Base-by-base conservation (phyloP, 2,797 vertebrate species). In the Coendou prehensilis region DNA sequence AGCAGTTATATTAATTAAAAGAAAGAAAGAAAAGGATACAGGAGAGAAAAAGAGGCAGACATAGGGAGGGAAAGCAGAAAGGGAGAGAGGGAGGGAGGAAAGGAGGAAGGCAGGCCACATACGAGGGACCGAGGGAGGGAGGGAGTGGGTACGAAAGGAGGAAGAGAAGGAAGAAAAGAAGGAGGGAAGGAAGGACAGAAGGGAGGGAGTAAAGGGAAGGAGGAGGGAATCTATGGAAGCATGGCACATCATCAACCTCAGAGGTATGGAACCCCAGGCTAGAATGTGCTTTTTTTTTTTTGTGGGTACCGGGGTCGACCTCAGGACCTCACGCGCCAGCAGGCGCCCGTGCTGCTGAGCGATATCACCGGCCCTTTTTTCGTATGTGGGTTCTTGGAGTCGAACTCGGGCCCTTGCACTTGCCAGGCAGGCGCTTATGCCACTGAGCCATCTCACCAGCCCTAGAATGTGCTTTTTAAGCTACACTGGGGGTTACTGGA, bases 61-160 rank as follows among this genome's bases (percentile, higher is more conserved):
- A 2, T 0, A 56, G 41, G 28, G 26, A 41, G 10, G 5, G 52
- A 41, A 57, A 10, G 15, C 4, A 59, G 33, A 11, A 5, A 52
- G 47, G 26, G 22, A 6, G 33, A 2, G 3, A 11, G 11, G 30
- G 10, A 22, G 28, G 30, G 52, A 4, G 11, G 10, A 28, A 56
- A 10, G 6, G 2, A 78, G 6, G 9, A 15, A 64, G 63, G 4
- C 5, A 17, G 64, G n/a, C 37, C 37, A 41, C 37, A 41, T 41
- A 41, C 2, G 37, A 41, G 37, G 37, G 37, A 41, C 2, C 13
- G n/a, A 67, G 64, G 14, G 14, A 17, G 17, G n/a, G 18, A 13
- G 0, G 0, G 0, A 54, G 8, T 41, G 37, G 37, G 37, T 41
- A 41, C 37, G 7, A 6, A 22, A 13, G 18, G 9, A 9, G 2